Evolutionary conservation across 2,113 vertebrate genomes (phyloP), one percentile per base, ranked within the genome.

Genomic region (Hypomesus transpacificus): DNA sequence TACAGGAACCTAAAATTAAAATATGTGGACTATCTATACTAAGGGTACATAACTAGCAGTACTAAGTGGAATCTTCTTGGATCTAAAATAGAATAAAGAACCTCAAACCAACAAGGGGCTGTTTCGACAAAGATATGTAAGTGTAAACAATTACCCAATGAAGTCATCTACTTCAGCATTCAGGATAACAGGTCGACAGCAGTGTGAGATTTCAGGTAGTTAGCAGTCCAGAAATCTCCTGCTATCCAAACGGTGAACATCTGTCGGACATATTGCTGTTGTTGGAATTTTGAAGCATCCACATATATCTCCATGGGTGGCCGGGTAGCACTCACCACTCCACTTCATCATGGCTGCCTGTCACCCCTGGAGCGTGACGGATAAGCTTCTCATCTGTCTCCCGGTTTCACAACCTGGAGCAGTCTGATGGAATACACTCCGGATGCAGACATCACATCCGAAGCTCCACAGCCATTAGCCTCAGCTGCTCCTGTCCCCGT

Each of bases 351-450:
- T 76, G 71, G 66, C 81, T 75, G 70, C 73, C 80, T 75, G 66
- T 78, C 82, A 73, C 79, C 68, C 78, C 82, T 68, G 52, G 77
- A 83, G 83, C 69, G 34, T 72, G 75, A 77, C 72, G 59, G 71
- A 81, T 74, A 80, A 79, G 83, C 84, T 87, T 87, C 86, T 91
- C 88, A 77, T 83, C 82, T 70, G 77, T 79, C 81, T 85, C 77
- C 75, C 85, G 70, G 75, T 84, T 89, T 82, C 82, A 86, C 82
- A 82, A 73, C 78, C 76, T 75, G 78, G 67, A 81, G 83, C 81
- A 69, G 82, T 76, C 68, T 73, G 74, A 76, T 73, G 65, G 57
- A 16, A 79, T 8, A 57, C 76, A 78, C 72, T 81, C 75, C 21
- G 68, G 76, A 84, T 75, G 84, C 64, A 77, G 78, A 76, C 78